Evolutionary conservation across 2,888 invertebrate species (phyloP).

Genomic region (Lasioglossum figueresi): DNA sequence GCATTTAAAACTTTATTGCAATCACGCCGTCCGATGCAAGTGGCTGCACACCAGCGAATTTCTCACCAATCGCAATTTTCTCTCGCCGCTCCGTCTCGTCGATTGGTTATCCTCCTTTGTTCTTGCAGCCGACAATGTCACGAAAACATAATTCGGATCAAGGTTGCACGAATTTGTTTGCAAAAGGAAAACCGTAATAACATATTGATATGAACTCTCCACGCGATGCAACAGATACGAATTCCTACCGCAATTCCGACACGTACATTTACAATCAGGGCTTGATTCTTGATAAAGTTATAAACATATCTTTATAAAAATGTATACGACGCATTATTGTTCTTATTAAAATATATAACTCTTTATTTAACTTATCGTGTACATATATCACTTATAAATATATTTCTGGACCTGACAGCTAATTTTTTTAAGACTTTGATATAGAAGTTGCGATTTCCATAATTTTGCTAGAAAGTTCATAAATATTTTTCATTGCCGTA

Average conservation of each 20-base stretch:
- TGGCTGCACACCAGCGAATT: not conserved
- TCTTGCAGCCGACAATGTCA: not conserved
- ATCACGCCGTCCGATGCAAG: not conserved
- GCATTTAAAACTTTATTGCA: not conserved
- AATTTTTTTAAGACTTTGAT: not conserved
- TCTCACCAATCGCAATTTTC: constrained; percentile 24
- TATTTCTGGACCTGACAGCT: not conserved
- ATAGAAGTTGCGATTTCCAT: constrained; percentile 10
- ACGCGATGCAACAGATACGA: not conserved
- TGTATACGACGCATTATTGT: not conserved
- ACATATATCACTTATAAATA: constrained; percentile 20
- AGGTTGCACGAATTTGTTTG: not conserved
- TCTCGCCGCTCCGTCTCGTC: not conserved
- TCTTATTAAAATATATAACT: not conserved
- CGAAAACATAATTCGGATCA: not conserved
- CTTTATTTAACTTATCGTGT: constrained; percentile 17
- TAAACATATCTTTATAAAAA: not conserved
- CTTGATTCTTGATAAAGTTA: not conserved
- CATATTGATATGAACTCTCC: not conserved
- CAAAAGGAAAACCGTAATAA: constrained; percentile 4
- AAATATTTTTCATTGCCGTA: constrained; percentile 24
- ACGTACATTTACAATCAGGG: not conserved
- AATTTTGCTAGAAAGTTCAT: constrained; percentile 33
- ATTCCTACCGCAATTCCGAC: not conserved
- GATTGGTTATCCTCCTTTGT: constrained; percentile 14